Base-by-base conservation (phyloP, 1,140 invertebrate genomes). In the Dinothrombium tinctorium region DNA sequence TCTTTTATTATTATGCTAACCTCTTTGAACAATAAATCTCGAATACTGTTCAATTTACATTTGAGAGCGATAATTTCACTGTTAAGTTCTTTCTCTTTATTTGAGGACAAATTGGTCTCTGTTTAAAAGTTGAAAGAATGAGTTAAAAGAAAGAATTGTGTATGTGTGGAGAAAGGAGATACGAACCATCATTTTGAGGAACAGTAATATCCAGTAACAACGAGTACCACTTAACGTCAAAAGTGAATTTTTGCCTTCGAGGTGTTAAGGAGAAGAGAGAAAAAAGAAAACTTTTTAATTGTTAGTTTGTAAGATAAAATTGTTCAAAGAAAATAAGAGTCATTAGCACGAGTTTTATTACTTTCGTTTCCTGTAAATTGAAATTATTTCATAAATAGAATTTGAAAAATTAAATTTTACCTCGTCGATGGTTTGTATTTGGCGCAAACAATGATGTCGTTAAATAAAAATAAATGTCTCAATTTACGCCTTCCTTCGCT, bases 401-500 rank as follows among this genome's bases (percentile, higher is more conserved):
- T n/a, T n/a, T n/a, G n/a, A n/a, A n/a, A n/a, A n/a, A n/a, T n/a
- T n/a, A n/a, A n/a, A 45, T 17, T 9, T 39, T 45, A 51, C 50
- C 48, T 49, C 19, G 49, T 43, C 12, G 47, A 48, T 37, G 57
- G 74, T 67, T 84, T 87, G 54, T 84, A 84, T 63, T 90, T 92
- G 37, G 86, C 83, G 63, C 84, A 90, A 17, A 86, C 78, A 47
- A 92, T 76, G 42, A 89, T 77, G 58, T 92, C 84, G 55, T 84
- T 89, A 56, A 90, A 90, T 20, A 92, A 66, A 61, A 92, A 89
- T 41, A 92, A 61, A 66, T 89, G 84, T 36, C 86, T 66, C 37
- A 90, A 59, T 62, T 90, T 90, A 32, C 86, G 67, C 56, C 79
- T 74, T 1, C 76, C 75, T 53, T 84, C 79, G 11, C 33, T 11